Conservation (phyloP, 2,888 invertebrate genomes). For the Oxyteleia sp. region DNA sequence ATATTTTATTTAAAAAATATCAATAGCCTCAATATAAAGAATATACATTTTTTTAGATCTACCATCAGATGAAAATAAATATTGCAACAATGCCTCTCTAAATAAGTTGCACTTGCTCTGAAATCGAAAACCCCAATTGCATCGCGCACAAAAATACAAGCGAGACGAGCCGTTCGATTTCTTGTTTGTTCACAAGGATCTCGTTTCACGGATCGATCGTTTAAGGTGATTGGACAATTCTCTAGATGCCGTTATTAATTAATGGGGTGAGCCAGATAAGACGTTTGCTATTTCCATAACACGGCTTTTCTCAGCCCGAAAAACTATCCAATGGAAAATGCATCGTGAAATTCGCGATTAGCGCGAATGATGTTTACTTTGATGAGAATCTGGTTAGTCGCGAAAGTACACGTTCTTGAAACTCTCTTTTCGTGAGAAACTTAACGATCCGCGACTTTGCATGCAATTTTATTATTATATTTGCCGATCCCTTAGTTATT, state of each 20-base stretch:
- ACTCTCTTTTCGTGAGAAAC: constrained; percentile 72
- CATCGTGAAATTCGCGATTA: constrained; percentile 79
- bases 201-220: constrained; percentile 70
- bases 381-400: constrained; percentile 75
- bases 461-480: constrained; percentile 48
- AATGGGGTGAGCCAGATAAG: constrained; percentile 61
- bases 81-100: too few relatives aligned
- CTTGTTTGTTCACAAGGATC: constrained; percentile 56
- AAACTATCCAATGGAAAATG: constrained; percentile 77
- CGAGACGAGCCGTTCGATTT: too few relatives aligned
- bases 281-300: constrained; percentile 62
- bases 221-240: constrained; percentile 61
- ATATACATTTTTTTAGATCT: too few relatives aligned
- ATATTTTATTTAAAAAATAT: too few relatives aligned
- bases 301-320: constrained; percentile 59
- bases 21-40: too few relatives aligned
- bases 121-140: too few relatives aligned
- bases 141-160: too few relatives aligned
- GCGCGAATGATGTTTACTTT: constrained; percentile 63
- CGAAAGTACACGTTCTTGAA: constrained; percentile 75
- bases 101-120: too few relatives aligned
- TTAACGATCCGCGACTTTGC: constrained; percentile 64
- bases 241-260: constrained; percentile 73
- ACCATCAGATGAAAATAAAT: too few relatives aligned
- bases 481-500: not conserved